Evolutionary conservation across 2,113 vertebrate species (phyloP).

Genomic region (Zosterops borbonicus): DNA sequence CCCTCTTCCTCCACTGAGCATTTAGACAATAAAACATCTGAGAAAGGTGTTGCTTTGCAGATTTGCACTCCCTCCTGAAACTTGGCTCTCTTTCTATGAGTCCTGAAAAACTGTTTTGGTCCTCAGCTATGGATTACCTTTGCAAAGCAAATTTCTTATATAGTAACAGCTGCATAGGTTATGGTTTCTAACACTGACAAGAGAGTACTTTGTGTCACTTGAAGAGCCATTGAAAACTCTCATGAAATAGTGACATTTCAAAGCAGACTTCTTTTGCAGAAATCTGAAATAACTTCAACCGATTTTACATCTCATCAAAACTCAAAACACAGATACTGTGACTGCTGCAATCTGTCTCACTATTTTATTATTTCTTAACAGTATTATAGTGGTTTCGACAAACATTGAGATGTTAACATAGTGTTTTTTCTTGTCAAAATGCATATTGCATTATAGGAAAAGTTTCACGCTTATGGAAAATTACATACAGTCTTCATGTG

Average conservation of each 20-base stretch:
- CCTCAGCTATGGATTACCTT: not conserved
- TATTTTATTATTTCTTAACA: not conserved
- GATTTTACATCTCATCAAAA: conserved; percentile 5
- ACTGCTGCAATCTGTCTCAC: not conserved
- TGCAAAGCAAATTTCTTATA: not conserved
- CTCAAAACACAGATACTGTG: not conserved
- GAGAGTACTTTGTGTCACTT: conserved; percentile 8
- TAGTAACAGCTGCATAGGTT: not conserved
- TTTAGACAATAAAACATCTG: not conserved
- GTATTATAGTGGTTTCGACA: not conserved
- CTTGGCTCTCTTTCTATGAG: not conserved
- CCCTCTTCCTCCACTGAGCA: not conserved
- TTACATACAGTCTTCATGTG: not conserved
- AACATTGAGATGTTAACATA: not conserved
- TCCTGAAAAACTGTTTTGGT: not conserved
- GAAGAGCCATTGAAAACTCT: conserved; percentile 24
- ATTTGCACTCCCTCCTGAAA: not conserved
- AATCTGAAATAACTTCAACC: not conserved
- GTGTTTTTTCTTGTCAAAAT: not conserved
- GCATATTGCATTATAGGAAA: not conserved
- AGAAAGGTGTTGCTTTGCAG: not conserved
- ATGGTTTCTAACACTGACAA: not conserved
- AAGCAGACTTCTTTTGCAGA: not conserved
- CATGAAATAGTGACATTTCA: conserved; percentile 19
- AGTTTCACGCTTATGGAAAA: not conserved